Evolutionary conservation across 2,797 vertebrate genomes (phyloP).

Genomic region (Hydrocynus forskahlii): DNA sequence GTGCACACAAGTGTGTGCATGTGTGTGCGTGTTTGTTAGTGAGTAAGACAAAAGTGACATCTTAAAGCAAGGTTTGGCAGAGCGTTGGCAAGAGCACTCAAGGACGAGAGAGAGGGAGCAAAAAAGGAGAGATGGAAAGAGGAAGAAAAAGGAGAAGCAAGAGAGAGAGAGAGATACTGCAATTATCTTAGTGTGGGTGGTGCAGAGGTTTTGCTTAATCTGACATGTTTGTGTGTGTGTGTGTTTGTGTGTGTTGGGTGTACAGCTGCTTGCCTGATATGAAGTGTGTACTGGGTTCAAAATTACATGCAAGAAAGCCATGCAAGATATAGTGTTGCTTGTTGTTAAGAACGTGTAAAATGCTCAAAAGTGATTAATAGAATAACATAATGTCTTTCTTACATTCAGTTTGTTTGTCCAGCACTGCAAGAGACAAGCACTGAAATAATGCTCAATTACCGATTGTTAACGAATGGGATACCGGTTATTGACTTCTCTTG

Average conservation of each 20-base stretch:
- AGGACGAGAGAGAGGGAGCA: neutral
- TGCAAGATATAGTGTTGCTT: neutral
- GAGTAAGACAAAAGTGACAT: conserved; percentile 24
- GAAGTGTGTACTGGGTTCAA: conserved; percentile 6
- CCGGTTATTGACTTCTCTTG: no score
- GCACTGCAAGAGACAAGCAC: neutral
- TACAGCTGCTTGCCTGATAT: conserved; percentile 17
- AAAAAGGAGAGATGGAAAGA: neutral
- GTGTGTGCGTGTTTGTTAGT: neutral
- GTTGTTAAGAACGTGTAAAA: no score
- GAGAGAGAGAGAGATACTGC: neutral
- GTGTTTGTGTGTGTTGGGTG: neutral
- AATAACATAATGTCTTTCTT: no score
- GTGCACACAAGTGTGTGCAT: conserved; percentile 4
- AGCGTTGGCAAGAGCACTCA: neutral
- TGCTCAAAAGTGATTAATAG: no score
- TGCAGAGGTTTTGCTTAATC: neutral
- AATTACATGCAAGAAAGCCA: conserved; percentile 6
- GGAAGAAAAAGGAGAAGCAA: neutral
- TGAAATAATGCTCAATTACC: neutral
- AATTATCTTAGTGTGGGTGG: conserved; percentile 5
- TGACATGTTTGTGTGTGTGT: conserved; percentile 4
- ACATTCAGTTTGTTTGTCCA: no score
- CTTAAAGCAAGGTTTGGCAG: conserved; percentile 23
- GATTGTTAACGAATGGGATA: no score